phyloP scores from a whole-genome alignment of 1,140 invertebrate species.

The Micrasema longulum region DNA sequence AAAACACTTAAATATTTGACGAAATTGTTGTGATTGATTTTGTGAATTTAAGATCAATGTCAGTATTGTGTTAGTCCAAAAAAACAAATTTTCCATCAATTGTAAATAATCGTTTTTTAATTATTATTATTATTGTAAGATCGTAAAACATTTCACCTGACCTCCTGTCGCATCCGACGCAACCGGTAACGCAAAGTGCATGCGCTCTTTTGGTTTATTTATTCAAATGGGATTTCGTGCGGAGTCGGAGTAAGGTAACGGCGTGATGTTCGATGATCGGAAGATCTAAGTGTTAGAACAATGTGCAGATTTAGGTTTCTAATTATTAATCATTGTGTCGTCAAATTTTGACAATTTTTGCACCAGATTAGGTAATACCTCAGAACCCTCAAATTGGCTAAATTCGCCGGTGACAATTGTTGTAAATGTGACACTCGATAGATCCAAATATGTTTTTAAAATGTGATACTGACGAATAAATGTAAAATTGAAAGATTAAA shows the following conservation, averaged over 20 bases:
- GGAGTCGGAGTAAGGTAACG: neutral
- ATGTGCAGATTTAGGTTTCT: conserved; percentile 28
- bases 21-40: conserved; percentile 27
- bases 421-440: conserved; percentile 14
- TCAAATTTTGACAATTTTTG: conserved; percentile 14
- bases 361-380: conserved; percentile 25
- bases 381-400: conserved; percentile 10
- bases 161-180: conserved; percentile 8
- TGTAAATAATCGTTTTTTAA: conserved; percentile 32
- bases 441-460: conserved; percentile 14
- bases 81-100: conserved; percentile 25
- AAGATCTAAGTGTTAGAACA: conserved; percentile 24
- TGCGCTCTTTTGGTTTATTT: too few species aligned
- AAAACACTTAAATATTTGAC: conserved; percentile 4
- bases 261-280: conserved; percentile 22
- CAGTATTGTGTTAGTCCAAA: conserved; percentile 33
- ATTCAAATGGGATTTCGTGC: too few species aligned
- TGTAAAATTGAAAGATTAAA: neutral
- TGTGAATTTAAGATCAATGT: conserved; percentile 24
- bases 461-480: conserved; percentile 26
- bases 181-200: too few species aligned
- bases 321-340: conserved; percentile 17
- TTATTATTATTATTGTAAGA: conserved; percentile 4
- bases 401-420: conserved; percentile 10
- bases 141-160: conserved; percentile 27